These are phyloP conservation scores for Andrena marginata DNA, from an alignment of 2,888 invertebrate species.

Conservation along the genomic window DNA sequence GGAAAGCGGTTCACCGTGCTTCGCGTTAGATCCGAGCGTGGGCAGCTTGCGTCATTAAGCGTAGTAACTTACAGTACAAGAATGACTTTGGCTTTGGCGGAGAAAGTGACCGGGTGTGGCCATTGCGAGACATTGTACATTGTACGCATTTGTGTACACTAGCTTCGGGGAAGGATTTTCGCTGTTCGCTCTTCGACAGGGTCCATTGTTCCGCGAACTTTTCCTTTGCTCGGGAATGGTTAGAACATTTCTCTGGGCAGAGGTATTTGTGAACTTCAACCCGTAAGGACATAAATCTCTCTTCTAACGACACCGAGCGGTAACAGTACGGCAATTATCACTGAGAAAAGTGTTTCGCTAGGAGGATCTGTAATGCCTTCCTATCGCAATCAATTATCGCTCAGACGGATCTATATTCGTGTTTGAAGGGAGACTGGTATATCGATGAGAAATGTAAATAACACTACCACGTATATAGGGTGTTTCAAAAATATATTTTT, in stretches of 20 bases:
- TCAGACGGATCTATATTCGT: neutral
- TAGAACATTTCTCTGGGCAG: slow-evolving; percentile 13
- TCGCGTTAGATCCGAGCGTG: slow-evolving; percentile 70
- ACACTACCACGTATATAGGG: neutral
- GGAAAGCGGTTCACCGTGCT: slow-evolving; percentile 58
- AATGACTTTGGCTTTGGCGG: slow-evolving; percentile 75
- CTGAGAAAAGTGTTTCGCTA: neutral
- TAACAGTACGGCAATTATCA: neutral
- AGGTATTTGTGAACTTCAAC: neutral
- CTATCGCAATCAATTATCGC: too few relatives aligned
- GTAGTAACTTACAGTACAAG: slow-evolving; percentile 70
- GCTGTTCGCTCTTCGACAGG: slow-evolving; percentile 35
- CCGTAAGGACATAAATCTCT: slow-evolving; percentile 1
- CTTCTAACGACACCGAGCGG: slow-evolving; percentile 8
- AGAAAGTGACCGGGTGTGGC: slow-evolving; percentile 77
- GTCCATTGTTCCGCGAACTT: slow-evolving; percentile 45
- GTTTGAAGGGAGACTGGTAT: neutral
- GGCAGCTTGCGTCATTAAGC: slow-evolving; percentile 75
- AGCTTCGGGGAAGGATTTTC: slow-evolving; percentile 40
- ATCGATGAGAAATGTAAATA: neutral
- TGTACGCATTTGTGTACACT: slow-evolving; percentile 37
- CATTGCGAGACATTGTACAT: slow-evolving; percentile 63
- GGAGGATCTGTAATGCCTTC: too few relatives aligned
- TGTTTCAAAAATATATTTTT: too few relatives aligned
- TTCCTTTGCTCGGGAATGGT: slow-evolving; percentile 6